Evolutionary conservation across 2,113 vertebrate genomes (phyloP).

Genomic region (Diadophis punctatus): DNA sequence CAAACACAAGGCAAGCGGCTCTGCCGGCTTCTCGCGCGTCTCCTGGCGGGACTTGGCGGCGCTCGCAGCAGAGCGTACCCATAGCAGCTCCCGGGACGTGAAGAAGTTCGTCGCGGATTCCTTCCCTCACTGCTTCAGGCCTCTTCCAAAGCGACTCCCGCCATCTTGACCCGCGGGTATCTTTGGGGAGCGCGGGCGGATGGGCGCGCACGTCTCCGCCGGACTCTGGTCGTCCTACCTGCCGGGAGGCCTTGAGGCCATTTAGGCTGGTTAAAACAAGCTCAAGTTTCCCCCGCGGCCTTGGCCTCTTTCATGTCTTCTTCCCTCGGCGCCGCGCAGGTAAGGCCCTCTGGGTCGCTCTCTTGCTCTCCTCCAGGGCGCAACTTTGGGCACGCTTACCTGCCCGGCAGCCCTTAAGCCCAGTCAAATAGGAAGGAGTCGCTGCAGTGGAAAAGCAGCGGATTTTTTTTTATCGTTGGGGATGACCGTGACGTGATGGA

Average conservation of each 20-base stretch:
- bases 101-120: no score
- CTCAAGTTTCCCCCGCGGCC: background rate
- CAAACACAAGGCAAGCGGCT: background rate
- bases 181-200: background rate
- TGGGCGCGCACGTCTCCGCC: background rate
- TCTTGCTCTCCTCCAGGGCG: background rate
- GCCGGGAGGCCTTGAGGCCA: background rate
- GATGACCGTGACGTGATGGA: background rate
- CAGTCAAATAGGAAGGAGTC: background rate
- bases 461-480: background rate
- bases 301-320: background rate
- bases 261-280: background rate
- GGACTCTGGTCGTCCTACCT: background rate
- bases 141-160: background rate
- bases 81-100: background rate
- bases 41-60: background rate
- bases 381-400: background rate
- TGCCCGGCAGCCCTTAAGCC: background rate
- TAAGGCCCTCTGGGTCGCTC: background rate
- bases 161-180: background rate
- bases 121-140: background rate
- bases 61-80: no score
- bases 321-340: background rate
- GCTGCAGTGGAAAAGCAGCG: background rate
- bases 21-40: background rate